Base-by-base conservation (phyloP, 2,888 invertebrate genomes). In the Platypus cylindrus region DNA sequence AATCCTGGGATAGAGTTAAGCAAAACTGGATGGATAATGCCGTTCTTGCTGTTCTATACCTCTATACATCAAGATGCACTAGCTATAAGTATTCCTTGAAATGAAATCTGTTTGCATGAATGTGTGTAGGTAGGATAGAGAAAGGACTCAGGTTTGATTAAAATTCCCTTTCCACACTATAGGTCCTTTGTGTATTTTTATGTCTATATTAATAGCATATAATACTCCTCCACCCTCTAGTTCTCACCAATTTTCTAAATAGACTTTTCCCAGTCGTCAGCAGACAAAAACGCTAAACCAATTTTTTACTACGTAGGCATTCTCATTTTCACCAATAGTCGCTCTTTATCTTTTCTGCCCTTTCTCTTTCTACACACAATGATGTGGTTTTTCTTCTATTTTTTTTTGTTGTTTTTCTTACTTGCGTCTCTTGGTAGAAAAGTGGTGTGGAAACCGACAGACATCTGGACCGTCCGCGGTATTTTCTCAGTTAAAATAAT, bases 401-500 rank as follows among this genome's bases (percentile, higher is more conserved):
- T 12, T 2, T 30, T 11, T 36, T 43, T 43, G 39, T 43, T 43
- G 37, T 43, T 43, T 37, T 35, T 32, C 37, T 30, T 43, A 39
- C 42, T 40, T 43, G 39, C n/a, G 40, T 40, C 40, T 40, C 33
- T 37, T 32, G 37, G 37, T 37, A 36, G 42, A 32, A 42, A 39
- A 42, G 37, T 39, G 37, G 43, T 40, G 36, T 40, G 29, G n/a
- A n/a, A n/a, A n/a, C n/a, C n/a, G n/a, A n/a, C 43, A 40, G 49
- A 48, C 55, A 54, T 52, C 55, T 55, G 55, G 54, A 49, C n/a
- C 46, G 48, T 53, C 48, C 51, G 46, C 45, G 48, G 48, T 48
- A 51, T 51, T 51, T 53, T 54, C 52, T 48, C 52, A 51, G 53
- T 50, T 52, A 51, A 54, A 55, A 55, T 54, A 55, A 54, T 53